These are phyloP conservation scores for Pelecanoides urinatrix DNA, from an alignment of 2,113 vertebrate genomes.

Conservation along the genomic window DNA sequence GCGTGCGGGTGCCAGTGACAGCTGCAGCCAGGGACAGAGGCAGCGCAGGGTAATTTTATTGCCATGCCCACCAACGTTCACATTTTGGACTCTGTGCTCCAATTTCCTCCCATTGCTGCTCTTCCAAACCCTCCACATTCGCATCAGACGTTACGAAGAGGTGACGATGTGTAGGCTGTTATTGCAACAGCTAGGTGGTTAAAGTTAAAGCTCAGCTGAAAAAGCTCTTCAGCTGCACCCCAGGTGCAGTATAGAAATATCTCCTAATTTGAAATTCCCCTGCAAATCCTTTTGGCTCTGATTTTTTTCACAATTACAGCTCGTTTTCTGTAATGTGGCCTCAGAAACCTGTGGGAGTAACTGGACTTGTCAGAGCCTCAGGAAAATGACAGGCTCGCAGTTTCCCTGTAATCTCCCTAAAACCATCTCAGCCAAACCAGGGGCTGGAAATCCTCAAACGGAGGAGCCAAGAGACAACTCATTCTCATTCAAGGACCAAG, in stretches of 20 bases:
- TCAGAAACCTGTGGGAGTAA: background rate
- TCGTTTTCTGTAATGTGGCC: background rate
- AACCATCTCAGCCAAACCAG: background rate
- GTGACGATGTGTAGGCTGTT: background rate
- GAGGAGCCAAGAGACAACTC: background rate
- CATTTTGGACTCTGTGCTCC: background rate
- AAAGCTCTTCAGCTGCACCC: background rate
- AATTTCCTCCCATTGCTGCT: background rate
- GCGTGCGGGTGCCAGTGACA: background rate
- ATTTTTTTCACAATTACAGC: background rate
- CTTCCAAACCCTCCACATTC: background rate
- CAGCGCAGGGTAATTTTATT: background rate
- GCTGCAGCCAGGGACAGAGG: background rate
- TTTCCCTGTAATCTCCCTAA: background rate
- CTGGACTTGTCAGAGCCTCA: background rate
- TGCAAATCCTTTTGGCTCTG: background rate
- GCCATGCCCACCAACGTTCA: background rate
- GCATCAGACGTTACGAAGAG: rapidly evolving
- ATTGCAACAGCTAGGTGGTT: background rate
- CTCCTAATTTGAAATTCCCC: background rate
- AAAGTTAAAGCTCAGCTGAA: background rate
- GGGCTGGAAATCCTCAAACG: background rate
- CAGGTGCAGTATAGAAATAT: background rate
- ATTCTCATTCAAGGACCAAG: background rate
- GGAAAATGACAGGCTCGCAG: background rate